Evolutionary conservation across 2,888 invertebrate species (phyloP).

Genomic region (Saturnia japonica): DNA sequence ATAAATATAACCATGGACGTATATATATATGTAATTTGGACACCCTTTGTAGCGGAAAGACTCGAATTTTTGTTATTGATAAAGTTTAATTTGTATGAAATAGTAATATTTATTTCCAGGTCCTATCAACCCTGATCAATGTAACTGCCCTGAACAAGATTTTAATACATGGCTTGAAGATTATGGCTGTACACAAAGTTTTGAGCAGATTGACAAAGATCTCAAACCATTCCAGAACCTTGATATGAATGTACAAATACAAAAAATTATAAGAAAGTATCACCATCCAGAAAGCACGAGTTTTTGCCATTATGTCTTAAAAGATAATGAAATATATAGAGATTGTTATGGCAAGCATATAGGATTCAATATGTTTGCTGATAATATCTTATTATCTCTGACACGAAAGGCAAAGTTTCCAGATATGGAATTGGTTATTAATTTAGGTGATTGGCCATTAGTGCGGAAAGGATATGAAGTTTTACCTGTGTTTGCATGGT

Average conservation of each 20-base stretch:
- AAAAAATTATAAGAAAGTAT: constrained; percentile 85
- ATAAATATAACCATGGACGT: too few relatives aligned
- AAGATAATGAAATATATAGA: constrained; percentile 91
- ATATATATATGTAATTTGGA: not conserved
- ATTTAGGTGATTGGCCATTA: constrained; percentile 98
- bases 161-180: constrained; percentile 84
- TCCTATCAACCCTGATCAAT: constrained; percentile 89
- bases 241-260: constrained; percentile 86
- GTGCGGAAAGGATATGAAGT: constrained; percentile 79
- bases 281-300: constrained; percentile 91
- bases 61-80: too few relatives aligned
- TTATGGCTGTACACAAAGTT: constrained; percentile 84
- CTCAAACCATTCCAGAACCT: constrained; percentile 85
- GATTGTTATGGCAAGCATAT: constrained; percentile 97
- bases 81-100: not conserved
- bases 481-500: constrained; percentile 97
- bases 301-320: constrained; percentile 94
- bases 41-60: not conserved
- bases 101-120: constrained; percentile 62
- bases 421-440: constrained; percentile 94
- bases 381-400: constrained; percentile 91
- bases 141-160: constrained; percentile 88
- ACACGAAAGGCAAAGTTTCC: constrained; percentile 90
- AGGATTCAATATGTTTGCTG: constrained; percentile 97
- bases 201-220: constrained; percentile 88